A percentile compares a stretch with the other conserved stretches of the same genome.
Evolutionary conservation across 2,113 vertebrate species (phyloP).

Genomic region (Pycnonotus jocosus): DNA sequence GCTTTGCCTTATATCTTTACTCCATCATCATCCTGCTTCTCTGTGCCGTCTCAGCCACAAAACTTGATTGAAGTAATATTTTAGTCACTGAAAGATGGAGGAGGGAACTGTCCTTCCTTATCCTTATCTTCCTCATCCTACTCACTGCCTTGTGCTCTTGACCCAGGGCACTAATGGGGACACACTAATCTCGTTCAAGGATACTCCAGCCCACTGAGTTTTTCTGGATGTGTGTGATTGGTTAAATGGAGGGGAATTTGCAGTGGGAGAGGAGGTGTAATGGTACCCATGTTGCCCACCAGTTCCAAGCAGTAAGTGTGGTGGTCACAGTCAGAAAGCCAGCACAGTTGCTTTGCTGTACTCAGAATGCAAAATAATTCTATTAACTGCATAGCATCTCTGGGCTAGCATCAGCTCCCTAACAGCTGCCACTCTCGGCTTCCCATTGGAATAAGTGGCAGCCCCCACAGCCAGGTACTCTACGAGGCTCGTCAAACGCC

Average conservation of each 20-base stretch:
- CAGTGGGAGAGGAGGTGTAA: not conserved
- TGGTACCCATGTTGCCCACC: not conserved
- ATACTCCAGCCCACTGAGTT: not conserved
- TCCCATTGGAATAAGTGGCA: constrained; percentile 48
- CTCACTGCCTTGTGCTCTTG: not conserved
- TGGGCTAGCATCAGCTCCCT: constrained; percentile 35
- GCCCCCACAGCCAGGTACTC: constrained; percentile 37
- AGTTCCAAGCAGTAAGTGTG: not conserved
- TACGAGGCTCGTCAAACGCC: constrained; percentile 2
- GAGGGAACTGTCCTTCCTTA: not conserved
- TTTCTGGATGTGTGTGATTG: not conserved
- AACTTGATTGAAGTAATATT: not conserved
- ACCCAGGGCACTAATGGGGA: not conserved
- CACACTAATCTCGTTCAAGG: not conserved
- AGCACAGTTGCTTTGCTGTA: not conserved
- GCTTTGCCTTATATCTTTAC: not conserved
- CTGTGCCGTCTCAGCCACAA: not conserved
- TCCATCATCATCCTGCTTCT: not conserved
- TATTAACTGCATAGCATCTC: not conserved
- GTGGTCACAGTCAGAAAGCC: constrained; percentile 24
- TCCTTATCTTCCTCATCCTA: not conserved
- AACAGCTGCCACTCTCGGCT: constrained; percentile 48
- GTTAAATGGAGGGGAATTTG: not conserved
- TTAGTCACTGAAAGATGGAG: not conserved
- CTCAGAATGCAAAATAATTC: constrained; percentile 33